Percentiles rank a stretch among this genome's conserved stretches.
These are phyloP conservation scores for Pocillopora verrucosa DNA, from an alignment of 64 coral and sea anemone genomes.

Conservation along the genomic window DNA sequence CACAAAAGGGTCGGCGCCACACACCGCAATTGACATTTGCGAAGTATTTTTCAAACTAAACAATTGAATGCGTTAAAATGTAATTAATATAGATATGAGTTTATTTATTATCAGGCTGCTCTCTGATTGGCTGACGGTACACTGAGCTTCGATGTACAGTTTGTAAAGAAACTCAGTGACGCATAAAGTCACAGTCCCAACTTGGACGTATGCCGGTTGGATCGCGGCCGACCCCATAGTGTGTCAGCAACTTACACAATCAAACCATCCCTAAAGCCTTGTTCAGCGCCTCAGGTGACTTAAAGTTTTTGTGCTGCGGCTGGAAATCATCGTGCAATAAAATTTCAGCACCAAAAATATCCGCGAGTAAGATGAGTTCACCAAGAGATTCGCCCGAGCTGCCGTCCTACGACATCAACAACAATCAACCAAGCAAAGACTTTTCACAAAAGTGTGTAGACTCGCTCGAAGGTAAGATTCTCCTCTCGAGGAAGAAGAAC, in stretches of 20 bases:
- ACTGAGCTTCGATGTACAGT: slow-evolving; percentile 79
- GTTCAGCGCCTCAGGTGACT: not conserved
- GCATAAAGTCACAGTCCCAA: slow-evolving; percentile 76
- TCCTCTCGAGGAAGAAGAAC: slow-evolving; percentile 46
- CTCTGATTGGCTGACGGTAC: slow-evolving; percentile 88
- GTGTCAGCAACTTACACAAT: not conserved
- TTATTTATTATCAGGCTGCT: slow-evolving; percentile 88
- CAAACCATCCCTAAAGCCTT: slow-evolving; percentile 65
- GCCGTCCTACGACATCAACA: slow-evolving; percentile 77
- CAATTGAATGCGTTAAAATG: slow-evolving; percentile 99
- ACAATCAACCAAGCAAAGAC: slow-evolving; percentile 69
- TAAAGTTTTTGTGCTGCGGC: slow-evolving; percentile 31
- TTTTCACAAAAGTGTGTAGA: slow-evolving; percentile 67
- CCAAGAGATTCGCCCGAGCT: slow-evolving; percentile 77
- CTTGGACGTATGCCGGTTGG: slow-evolving; percentile 58
- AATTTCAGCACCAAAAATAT: slow-evolving; percentile 61
- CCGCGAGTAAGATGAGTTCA: slow-evolving; percentile 66
- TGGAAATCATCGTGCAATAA: slow-evolving; percentile 20
- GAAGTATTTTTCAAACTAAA: slow-evolving; percentile 92
- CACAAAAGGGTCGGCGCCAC: slow-evolving; percentile 65
- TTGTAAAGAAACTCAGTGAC: slow-evolving; percentile 91
- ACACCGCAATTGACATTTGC: slow-evolving; percentile 90
- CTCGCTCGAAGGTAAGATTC: slow-evolving; percentile 77
- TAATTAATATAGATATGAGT: slow-evolving; percentile 99
- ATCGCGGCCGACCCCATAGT: slow-evolving; percentile 17